phyloP scores from a whole-genome alignment of 2,113 vertebrate genomes.

The Chunga burmeisteri region DNA sequence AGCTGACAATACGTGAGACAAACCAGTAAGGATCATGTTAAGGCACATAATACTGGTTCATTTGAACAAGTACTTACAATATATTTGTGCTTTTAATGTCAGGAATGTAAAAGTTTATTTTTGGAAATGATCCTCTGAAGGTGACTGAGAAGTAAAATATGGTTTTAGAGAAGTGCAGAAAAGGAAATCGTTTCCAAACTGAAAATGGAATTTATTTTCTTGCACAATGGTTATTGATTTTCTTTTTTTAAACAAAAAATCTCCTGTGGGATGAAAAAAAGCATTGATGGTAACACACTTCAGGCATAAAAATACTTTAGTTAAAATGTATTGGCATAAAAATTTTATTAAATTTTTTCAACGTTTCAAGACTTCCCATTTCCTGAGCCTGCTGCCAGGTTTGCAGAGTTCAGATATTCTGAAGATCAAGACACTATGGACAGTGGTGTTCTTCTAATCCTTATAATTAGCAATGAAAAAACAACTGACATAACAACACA shows the following conservation, averaged over 20 bases:
- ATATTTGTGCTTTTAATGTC: neutral
- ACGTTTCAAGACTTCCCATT: neutral
- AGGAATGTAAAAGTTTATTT: neutral
- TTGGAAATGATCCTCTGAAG: neutral
- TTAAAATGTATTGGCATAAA: neutral
- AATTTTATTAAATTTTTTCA: neutral
- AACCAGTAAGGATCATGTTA: neutral
- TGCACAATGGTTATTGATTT: conserved; percentile 5
- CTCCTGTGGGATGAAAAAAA: neutral
- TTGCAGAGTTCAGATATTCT: neutral
- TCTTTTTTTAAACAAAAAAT: neutral
- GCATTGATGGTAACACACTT: neutral
- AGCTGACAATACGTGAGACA: neutral
- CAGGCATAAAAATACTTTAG: neutral
- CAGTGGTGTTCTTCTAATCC: neutral
- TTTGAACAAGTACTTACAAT: neutral
- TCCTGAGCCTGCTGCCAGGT: neutral
- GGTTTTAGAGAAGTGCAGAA: neutral
- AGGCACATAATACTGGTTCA: neutral
- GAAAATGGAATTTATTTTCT: neutral
- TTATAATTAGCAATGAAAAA: neutral
- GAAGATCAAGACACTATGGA: neutral
- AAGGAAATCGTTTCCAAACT: neutral
- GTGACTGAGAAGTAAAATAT: neutral
- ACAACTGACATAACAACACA: neutral